Evolutionary conservation across 92 coral and sea anemone genomes (phyloP), one percentile per base, ranked within the genome.

Genomic region (Chrysogorgia sp.): DNA sequence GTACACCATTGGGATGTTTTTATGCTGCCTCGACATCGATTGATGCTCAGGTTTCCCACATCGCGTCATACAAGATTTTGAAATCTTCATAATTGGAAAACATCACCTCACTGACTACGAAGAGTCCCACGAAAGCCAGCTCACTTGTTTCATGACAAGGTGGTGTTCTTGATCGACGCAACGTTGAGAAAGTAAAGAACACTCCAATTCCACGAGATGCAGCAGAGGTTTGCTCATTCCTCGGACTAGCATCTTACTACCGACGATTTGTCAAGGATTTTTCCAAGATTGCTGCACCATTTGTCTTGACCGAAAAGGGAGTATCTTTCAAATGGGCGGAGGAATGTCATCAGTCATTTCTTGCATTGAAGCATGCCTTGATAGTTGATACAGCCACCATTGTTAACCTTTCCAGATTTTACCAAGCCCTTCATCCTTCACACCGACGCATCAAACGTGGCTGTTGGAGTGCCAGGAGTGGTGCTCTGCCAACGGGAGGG

Each of bases 401-500:
- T 61, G 35, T 61, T 61, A 25, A 29, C 67, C 35, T 25, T 26
- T 56, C 71, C 71, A 5, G 45, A 63, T 33, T 14, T 21, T 10
- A 22, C 41, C 43, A 63, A 35, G 26, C 48, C n/a, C n/a, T 63
- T 63, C 34, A 25, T 33, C 10, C 10, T 63, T 48, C 10, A 10
- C 47, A 32, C 45, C 21, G 71, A 63, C 21, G 71, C 48, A 13
- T 63, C 71, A 10, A 21, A 63, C 5, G 45, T 63, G 28, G 83
- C 66, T 13, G 34, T 81, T 47, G 79, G 79, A 25, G 79, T 34
- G 4, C 70, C 53, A 48, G 79, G 79, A 25, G 79, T 34, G 4
- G 80, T 58, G 34, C 64, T 68, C 29, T 79, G 64, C 53, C 59
- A 80, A 60, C 60, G 56, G 37, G 78, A 34, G 15, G 24, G 68